These are phyloP conservation scores for Serranus cabrilla DNA, from an alignment of 2,797 vertebrate genomes.

Conservation along the genomic window DNA sequence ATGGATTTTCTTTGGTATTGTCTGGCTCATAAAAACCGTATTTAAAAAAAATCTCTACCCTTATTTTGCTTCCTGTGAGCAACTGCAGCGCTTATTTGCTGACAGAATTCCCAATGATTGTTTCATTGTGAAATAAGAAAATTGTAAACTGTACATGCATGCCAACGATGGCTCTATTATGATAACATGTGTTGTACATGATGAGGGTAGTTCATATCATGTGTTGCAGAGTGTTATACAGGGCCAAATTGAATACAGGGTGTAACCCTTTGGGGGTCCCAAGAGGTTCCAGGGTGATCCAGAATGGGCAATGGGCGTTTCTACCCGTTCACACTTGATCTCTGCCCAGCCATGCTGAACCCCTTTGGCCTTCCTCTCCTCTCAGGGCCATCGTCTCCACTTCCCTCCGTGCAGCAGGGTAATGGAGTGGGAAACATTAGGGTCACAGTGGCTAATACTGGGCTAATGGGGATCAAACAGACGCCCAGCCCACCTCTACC, in stretches of 20 bases:
- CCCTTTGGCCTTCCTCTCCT: conserved; percentile 70
- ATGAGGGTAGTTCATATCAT: conserved; percentile 45
- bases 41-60: conserved; percentile 12
- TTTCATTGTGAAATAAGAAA: conserved; percentile 6
- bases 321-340: conserved; percentile 84
- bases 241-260: conserved; percentile 69
- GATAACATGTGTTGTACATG: conserved; percentile 46
- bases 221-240: conserved; percentile 63
- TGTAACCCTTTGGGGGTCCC: conserved; percentile 67
- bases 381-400: conserved; percentile 76
- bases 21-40: conserved; percentile 8
- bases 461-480: conserved; percentile 83
- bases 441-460: conserved; percentile 84
- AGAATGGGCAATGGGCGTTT: conserved; percentile 85
- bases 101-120: conserved; percentile 3
- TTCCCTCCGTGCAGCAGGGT: conserved; percentile 72
- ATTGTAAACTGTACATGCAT: not conserved
- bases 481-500: conserved; percentile 75
- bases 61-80: conserved; percentile 15
- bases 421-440: conserved; percentile 86
- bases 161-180: conserved; percentile 25
- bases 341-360: conserved; percentile 87
- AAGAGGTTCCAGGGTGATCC: conserved; percentile 71
- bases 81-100: conserved; percentile 4
- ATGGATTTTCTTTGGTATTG: conserved; percentile 26